Base-by-base conservation (phyloP, 2,888 invertebrate species). In the Tetanocera ferruginea region DNA sequence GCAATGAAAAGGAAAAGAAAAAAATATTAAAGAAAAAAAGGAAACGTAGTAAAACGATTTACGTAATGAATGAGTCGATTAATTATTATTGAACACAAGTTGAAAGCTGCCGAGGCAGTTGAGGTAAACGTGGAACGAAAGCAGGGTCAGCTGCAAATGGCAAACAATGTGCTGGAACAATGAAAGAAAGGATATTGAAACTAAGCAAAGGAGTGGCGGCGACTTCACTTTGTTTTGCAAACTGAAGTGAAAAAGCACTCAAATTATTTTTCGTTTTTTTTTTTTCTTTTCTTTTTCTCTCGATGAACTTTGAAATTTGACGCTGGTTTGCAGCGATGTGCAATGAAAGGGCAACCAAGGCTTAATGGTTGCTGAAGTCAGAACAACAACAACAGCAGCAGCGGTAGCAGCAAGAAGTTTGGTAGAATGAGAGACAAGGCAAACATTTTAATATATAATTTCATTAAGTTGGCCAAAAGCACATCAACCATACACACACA, bases 31-130 rank as follows among this genome's bases (percentile, higher is more conserved):
- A 49, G 51, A 69, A 49, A 11, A 49, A 23, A 49, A 64, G 23
- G 31, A 6, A 55, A 64, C 55, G 72, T 71, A 34, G 49, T 52
- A 73, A 78, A 80, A 79, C 78, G 79, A 80, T 81, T 81, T 81
- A 76, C 76, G 80, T 81, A 83, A 81, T 83, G 82, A 81, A 81
- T 80, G 80, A 80, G 79, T 79, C 82, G 81, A 83, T 82, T 83
- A 83, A 82, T 82, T 83, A 81, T 80, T 79, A 82, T 81, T 79
- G 82, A 82, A 81, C 79, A 80, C 79, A 78, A 80, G 76, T 77
- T 78, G 31, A 55, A 37, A 60, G 34, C 60, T 60, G 5, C 28
- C 1, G 43, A 43, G 43, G 14, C 43, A 43, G 43, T 43, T 11
- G 43, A 43, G 43, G 43, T 43, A 11, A 43, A 11, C 43, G 43